These are phyloP conservation scores for Sorex araneus DNA, from an alignment of 2,113 vertebrate species.

Conservation along the genomic window DNA sequence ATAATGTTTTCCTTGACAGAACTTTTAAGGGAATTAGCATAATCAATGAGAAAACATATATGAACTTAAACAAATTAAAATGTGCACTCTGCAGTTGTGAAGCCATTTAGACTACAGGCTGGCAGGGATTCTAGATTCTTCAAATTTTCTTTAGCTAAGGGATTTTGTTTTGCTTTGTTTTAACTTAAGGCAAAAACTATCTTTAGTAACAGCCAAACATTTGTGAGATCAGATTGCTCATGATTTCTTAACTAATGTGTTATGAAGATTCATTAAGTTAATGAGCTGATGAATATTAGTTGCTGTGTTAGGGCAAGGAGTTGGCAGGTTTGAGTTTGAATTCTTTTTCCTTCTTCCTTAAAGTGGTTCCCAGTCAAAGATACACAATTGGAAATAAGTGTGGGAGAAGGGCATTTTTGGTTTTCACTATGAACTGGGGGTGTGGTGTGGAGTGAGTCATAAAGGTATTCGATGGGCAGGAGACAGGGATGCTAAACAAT, in stretches of 20 bases:
- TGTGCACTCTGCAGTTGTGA: background rate
- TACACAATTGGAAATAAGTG: background rate
- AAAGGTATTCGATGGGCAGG: background rate
- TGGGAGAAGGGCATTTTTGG: background rate
- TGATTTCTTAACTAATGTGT: constrained; percentile 60
- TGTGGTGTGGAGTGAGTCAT: too few species aligned
- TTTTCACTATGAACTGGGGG: background rate
- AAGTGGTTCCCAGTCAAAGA: background rate
- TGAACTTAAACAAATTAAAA: constrained; percentile 29
- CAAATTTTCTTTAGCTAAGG: constrained; percentile 65
- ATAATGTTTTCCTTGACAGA: constrained; percentile 65
- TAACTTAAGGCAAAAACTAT: constrained; percentile 57
- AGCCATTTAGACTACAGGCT: constrained; percentile 55
- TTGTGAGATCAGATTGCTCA: constrained; percentile 71
- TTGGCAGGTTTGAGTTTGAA: constrained; percentile 55
- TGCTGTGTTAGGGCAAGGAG: background rate
- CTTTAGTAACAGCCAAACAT: constrained; percentile 64
- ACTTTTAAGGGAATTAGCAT: constrained; percentile 71
- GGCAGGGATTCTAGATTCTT: constrained; percentile 56
- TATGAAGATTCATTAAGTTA: constrained; percentile 64
- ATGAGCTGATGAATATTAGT: constrained; percentile 59
- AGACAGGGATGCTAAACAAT: background rate
- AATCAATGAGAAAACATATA: constrained; percentile 61
- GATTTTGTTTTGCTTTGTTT: constrained; percentile 25
- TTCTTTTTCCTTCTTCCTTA: background rate